Percentiles rank a stretch among this genome's conserved stretches.
Evolutionary conservation across 1,140 invertebrate species (phyloP).

Genomic region (Lepidurus arcticus): DNA sequence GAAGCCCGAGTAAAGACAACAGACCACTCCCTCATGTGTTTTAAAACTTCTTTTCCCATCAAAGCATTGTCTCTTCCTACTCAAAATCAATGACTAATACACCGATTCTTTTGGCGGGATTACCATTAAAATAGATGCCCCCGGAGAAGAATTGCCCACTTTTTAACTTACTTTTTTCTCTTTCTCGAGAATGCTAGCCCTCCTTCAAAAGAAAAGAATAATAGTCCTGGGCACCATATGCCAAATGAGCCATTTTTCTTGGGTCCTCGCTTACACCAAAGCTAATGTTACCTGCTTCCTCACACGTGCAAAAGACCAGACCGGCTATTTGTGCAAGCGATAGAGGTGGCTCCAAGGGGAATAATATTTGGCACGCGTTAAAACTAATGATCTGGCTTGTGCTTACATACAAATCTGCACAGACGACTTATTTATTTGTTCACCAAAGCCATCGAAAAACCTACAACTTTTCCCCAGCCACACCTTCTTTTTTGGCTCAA

Average conservation of each 20-base stretch:
- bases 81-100: too few relatives aligned
- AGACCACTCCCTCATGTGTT: too few relatives aligned
- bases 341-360: not conserved
- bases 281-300: not conserved
- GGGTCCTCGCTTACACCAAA: not conserved
- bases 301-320: not conserved
- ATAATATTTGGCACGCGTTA: not conserved
- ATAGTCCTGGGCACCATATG: not conserved
- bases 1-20: too few relatives aligned
- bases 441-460: not conserved
- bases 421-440: not conserved
- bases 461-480: not conserved
- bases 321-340: not conserved
- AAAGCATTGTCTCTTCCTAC: too few relatives aligned
- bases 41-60: too few relatives aligned
- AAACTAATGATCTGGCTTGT: not conserved
- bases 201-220: not conserved
- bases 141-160: not conserved
- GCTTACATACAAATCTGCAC: not conserved
- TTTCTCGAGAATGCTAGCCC: not conserved
- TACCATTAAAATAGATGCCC: too few relatives aligned
- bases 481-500: too few relatives aligned
- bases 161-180: not conserved
- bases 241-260: slow-evolving; percentile 12
- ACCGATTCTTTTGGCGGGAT: too few relatives aligned